A percentile compares a stretch with the other conserved stretches of the same genome.
Conservation (phyloP, 2,888 invertebrate species). For the Plebejus argus region DNA sequence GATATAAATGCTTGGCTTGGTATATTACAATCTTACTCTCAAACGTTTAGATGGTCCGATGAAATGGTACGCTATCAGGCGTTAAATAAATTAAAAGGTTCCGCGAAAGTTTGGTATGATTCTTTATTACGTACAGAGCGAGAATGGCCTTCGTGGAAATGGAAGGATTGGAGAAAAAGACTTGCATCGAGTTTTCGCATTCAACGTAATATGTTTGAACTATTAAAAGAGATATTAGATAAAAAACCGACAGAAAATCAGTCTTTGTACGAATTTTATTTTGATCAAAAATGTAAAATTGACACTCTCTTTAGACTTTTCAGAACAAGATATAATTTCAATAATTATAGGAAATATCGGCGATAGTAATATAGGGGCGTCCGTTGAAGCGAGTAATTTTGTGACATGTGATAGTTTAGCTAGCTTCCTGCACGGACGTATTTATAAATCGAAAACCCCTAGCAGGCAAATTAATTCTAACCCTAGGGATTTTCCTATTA, state of each 20-base stretch:
- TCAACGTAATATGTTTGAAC: conserved; percentile 17
- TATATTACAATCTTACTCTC: conserved; percentile 40
- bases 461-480: not conserved
- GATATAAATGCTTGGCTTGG: conserved; percentile 43
- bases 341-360: conserved; percentile 43
- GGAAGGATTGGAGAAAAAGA: conserved; percentile 16
- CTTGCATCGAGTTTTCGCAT: conserved; percentile 1
- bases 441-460: conserved; percentile 15
- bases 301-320: conserved; percentile 39
- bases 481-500: not conserved
- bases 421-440: conserved; percentile 38
- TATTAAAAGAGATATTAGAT: conserved; percentile 34
- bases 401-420: conserved; percentile 38
- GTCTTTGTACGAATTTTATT: conserved; percentile 44
- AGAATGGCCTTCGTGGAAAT: conserved; percentile 38
- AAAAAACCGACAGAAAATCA: conserved; percentile 39
- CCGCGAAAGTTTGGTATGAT: conserved; percentile 42
- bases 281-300: conserved; percentile 43
- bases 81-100: conserved; percentile 39
- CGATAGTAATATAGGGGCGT: conserved; percentile 40
- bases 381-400: conserved; percentile 42
- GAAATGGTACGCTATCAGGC: conserved; percentile 35
- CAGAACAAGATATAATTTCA: conserved; percentile 40
- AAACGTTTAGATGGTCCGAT: conserved; percentile 40
- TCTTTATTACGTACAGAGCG: conserved; percentile 37